These are phyloP conservation scores for Zaprionus taronus DNA, from an alignment of 1,140 invertebrate genomes.

Conservation along the genomic window DNA sequence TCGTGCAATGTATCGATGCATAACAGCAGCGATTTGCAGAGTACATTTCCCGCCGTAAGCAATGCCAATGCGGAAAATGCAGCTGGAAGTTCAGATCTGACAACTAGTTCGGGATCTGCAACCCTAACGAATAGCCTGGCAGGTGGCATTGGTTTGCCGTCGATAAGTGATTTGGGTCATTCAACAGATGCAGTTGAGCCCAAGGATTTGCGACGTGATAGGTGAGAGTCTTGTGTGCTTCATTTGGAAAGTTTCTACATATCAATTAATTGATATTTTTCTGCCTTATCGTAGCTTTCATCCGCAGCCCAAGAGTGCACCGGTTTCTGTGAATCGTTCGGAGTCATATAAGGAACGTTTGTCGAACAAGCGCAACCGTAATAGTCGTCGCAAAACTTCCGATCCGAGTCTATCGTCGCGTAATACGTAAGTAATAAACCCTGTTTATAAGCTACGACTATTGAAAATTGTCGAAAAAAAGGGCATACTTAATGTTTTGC, in stretches of 20 bases:
- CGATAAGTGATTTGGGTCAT: conserved; percentile 54
- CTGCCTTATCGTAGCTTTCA: conserved; percentile 56
- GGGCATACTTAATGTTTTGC: no score
- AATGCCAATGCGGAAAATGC: conserved; percentile 55
- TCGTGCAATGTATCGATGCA: conserved; percentile 64
- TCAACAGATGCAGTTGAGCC: conserved; percentile 62
- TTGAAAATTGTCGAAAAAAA: no score
- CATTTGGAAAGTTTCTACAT: not conserved
- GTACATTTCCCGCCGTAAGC: conserved; percentile 62
- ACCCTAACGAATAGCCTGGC: conserved; percentile 49
- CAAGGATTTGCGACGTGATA: conserved; percentile 74
- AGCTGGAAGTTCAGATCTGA: conserved; percentile 54
- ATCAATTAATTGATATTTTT: not conserved
- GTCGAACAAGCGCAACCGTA: conserved; percentile 87
- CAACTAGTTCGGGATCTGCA: conserved; percentile 51
- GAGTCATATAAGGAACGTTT: conserved; percentile 84
- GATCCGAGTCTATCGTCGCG: conserved; percentile 90
- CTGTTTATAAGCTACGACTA: not conserved
- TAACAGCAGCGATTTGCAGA: conserved; percentile 73
- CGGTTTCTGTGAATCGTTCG: conserved; percentile 82
- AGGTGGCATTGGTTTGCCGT: conserved; percentile 43
- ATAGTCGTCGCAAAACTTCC: conserved; percentile 89
- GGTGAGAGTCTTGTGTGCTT: conserved; percentile 47
- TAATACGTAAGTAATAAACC: conserved; percentile 86
- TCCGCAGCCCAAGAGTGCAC: conserved; percentile 77